Evolutionary conservation across 2,113 vertebrate genomes (phyloP).

Genomic region (Phalacrocorax brasilianus): DNA sequence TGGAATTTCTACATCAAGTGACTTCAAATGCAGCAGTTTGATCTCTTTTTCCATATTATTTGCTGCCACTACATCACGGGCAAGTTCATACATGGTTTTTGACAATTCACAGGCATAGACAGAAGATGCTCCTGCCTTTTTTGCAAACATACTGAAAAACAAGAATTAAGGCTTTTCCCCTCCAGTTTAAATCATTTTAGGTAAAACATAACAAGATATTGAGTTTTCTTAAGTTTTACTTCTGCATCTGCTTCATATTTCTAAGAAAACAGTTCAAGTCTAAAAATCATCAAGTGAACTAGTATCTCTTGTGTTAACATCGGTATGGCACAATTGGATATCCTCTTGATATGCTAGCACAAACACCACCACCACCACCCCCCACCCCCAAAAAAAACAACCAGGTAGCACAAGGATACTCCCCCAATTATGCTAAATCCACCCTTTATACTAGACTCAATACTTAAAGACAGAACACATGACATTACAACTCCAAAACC

Average conservation of each 20-base stretch:
- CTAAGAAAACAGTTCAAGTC: neutral
- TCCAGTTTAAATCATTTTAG: neutral
- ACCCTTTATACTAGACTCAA: neutral
- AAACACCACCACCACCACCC: neutral
- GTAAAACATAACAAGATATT: neutral
- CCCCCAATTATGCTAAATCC: neutral
- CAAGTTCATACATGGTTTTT: constrained; percentile 96
- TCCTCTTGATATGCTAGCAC: neutral
- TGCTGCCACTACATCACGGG: constrained; percentile 87
- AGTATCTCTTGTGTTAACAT: neutral
- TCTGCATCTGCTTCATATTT: neutral
- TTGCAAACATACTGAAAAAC: constrained; percentile 90
- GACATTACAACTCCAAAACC: neutral
- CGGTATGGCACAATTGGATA: neutral
- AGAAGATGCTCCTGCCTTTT: constrained; percentile 84
- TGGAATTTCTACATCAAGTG: constrained; percentile 90
- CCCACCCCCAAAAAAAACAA: neutral
- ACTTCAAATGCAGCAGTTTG: constrained; percentile 91
- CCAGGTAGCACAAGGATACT: neutral
- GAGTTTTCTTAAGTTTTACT: neutral
- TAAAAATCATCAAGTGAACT: neutral
- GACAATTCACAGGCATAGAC: constrained; percentile 96
- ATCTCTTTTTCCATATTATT: constrained; percentile 88
- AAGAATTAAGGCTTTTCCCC: neutral
- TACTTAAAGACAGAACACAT: neutral